Base-by-base conservation (phyloP, 2,888 invertebrate species). In the Drosophila algonquin region DNA sequence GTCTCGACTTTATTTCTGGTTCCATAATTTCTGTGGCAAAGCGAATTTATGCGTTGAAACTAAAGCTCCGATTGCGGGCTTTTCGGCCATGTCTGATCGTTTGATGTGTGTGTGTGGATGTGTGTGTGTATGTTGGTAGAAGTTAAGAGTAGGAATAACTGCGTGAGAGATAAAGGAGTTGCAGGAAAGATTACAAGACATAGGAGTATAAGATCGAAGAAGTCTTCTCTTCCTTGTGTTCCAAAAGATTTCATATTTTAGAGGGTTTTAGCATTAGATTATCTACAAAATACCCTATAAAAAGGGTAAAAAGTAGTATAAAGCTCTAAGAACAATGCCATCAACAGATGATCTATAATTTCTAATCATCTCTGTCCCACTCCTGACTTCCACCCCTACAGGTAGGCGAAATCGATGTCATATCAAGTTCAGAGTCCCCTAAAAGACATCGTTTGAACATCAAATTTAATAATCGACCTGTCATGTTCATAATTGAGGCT, bases 1-100 rank as follows among this genome's bases (percentile, higher is more conserved):
- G 67, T 57, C 67, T 62, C 70, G 77, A 69, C 56, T 76, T 84
- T 63, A 84, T 76, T 73, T 51, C 73, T 12, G 68, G 65, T 35
- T 64, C 72, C 79, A 84, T 86, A 81, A 83, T 59, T 81, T 78
- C 81, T 74, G 80, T 79, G 72, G 87, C 81, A 68, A 71, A 69
- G 16, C 71, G 47, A 79, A 86, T 88, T 85, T 85, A 88, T 83
- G 83, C 62, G 74, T 69, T 76, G 85, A 87, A 87, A 80, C 85
- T 75, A 80, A 87, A 71, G 62, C 86, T 69, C 52, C 59, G 79
- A 8, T 64, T 73, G 61, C 16, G 16, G 7, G 53, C 24, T 35
- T 35, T 54, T 48, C 50, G 16, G 51, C n/a, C 55, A 35, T 16
- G 30, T 0, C 62, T 21, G 40, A 44, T 32, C 30, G 21, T 35